A percentile compares a stretch with the other conserved stretches of the same genome.
Evolutionary conservation across 1,140 invertebrate species (phyloP).

Genomic region (Oncopeltus fasciatus): DNA sequence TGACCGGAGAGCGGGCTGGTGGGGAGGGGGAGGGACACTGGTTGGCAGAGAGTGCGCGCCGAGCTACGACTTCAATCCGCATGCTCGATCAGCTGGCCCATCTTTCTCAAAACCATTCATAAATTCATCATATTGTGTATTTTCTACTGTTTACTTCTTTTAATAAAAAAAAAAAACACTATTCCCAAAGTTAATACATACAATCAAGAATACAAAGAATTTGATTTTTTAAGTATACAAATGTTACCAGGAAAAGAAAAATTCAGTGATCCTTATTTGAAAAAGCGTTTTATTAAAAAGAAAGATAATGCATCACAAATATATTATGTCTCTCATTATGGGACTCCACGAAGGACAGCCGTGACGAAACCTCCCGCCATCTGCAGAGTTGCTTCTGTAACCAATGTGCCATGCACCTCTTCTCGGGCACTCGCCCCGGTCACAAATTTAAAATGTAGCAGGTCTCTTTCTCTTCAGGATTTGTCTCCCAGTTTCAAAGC

Average conservation of each 20-base stretch:
- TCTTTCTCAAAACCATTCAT: too few species aligned
- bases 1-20: background rate
- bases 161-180: too few species aligned
- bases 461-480: background rate
- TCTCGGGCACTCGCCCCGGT: background rate
- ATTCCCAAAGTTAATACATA: too few species aligned
- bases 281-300: background rate
- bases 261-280: too few species aligned
- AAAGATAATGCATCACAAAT: background rate
- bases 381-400: background rate
- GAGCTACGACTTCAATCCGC: background rate
- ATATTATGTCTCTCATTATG: background rate
- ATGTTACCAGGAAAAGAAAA: too few species aligned
- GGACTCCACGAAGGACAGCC: background rate
- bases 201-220: too few species aligned
- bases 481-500: background rate
- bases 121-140: too few species aligned
- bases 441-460: background rate
- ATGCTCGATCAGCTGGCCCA: background rate
- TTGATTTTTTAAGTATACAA: too few species aligned
- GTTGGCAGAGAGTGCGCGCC: constrained; percentile 5
- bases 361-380: background rate
- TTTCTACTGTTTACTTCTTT: too few species aligned
- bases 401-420: background rate
- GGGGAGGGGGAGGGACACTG: background rate